Evolutionary conservation across 2,888 invertebrate genomes (phyloP), one percentile per base, ranked within the genome.

Genomic region (Pyrrhia umbra): DNA sequence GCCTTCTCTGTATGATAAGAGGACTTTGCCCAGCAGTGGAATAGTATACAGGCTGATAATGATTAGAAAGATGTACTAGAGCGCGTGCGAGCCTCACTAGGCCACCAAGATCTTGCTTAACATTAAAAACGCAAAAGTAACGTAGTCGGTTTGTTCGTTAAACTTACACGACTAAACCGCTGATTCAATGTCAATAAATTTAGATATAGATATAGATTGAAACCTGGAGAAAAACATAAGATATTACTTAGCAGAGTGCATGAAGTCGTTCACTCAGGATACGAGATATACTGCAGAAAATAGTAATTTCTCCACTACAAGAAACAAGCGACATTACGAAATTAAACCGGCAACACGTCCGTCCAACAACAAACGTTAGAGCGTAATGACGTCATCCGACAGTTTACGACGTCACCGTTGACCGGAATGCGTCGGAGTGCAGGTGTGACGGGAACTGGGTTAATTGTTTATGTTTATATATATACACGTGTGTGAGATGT

Each of bases 361-460:
- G 18, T 49, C 49, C 51, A 51, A 51, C 56, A 56, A 65, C 69
- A 61, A 76, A 52, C 30, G 40, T 61, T 66, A 40, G 47, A 57
- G 56, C 13, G 15, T 55, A 65, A 63, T 58, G 77, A 73, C 55
- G 69, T 68, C 60, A 62, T 65, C 57, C 45, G 13, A 42, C 61
- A 20, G 37, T 42, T 67, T 59, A 68, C 49, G 58, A 56, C 68
- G 68, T 66, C 65, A 68, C 45, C 46, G 51, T 10, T 68, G 52
- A 55, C 69, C 55, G 49, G 52, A 58, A 50, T 66, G 65, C 55
- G 54, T 55, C 47, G 59, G 25, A 62, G 59, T 66, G 40, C 50
- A 63, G 50, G 70, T 54, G 54, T 40, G 15, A 40, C 18, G 9
- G 16, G 21, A 61, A 61, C 39, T 68, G 51, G 78, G 69, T 73